Base-by-base conservation (phyloP, 2,797 vertebrate species). In the Sebastes trivittatus region DNA sequence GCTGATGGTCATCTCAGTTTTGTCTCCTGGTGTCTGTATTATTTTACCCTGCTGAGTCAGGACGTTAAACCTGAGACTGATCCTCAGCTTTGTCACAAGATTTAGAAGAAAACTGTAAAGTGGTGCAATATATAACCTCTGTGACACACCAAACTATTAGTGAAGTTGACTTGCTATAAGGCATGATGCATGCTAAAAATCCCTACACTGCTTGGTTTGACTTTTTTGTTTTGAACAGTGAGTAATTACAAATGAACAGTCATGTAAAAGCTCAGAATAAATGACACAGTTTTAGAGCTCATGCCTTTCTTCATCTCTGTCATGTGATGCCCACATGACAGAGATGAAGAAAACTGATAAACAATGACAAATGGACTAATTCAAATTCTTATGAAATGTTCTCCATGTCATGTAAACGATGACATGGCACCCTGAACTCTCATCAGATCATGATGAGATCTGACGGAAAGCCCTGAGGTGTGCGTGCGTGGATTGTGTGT, bases 1-100 rank as follows among this genome's bases (percentile, higher is more conserved):
- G 64, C 56, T 58, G 66, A 65, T 25, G 76, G 80, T 84, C 84
- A 77, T 80, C 78, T 74, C 11, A 22, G 20, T 27, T 68, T 38
- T 66, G 64, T 78, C 55, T 88, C 77, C 60, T 46, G 58, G 30
- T 42, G 34, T 74, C 68, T 80, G 36, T 25, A 11, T 69, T 67
- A 78, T 71, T 84, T 67, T 27, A 46, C 52, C 1, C 10, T 11
- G 65, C 59, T 70, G 76, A 86, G 77, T 78, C 68, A 73, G 71
- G 30, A 63, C 14, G 32, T 70, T 73, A 63, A 67, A 77, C 36
- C 46, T 23, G 36, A 77, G 27, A 58, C 46, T 27, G 55, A 67
- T 27, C 52, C 23, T 74, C 38, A 36, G 18, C 18, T 76, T 75
- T 49, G 46, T 30, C 38, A 18, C 73, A 16, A 74, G 67, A 84